Evolutionary conservation across 2,888 invertebrate species (phyloP), one percentile per base, ranked within the genome.

Genomic region (Campaea margaritaria): DNA sequence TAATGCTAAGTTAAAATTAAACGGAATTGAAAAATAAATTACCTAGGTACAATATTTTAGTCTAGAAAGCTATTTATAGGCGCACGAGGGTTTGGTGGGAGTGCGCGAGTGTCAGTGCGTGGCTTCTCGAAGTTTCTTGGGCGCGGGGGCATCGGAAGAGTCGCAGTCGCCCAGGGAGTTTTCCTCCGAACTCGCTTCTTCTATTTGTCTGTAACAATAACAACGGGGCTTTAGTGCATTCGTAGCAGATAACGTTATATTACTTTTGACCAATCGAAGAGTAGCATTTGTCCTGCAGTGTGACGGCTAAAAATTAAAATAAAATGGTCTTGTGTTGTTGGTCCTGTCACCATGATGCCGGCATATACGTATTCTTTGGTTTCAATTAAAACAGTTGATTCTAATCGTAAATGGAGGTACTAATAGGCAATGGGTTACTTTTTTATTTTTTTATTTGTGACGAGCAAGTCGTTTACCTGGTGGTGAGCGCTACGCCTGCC

Each of bases 1-100:
- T 93, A 91, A 83, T 68, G 68, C 92, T 93, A 93, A 88, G 83
- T 91, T 91, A 91, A 90, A 91, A 92, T 91, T 92, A 93, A 93
- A 86, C 93, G 93, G 93, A 93, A 93, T 93, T 93, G 86, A 90
- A 92, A 90, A 93, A 93, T 93, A 93, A 93, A 93, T 93, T 93
- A 93, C 90, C 93, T 93, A 93, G 93, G 92, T 93, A 93, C 91
- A 92, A 91, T 91, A 85, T 90, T 87, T 91, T 88, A 90, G 87
- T 89, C 90, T 91, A 91, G 80, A 83, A 87, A 90, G 90, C 87
- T 91, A 91, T 90, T 86, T 91, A 91, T 91, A 91, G 81, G 84
- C 87, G 89, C 86, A 82, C 86, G 86, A 76, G 84, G 82, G 82
- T 74, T 76, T 81, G 84, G 83, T 82, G 84, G 83, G 83, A 69